Conservation (phyloP, 2,888 invertebrate species). For the Oscheius onirici region DNA sequence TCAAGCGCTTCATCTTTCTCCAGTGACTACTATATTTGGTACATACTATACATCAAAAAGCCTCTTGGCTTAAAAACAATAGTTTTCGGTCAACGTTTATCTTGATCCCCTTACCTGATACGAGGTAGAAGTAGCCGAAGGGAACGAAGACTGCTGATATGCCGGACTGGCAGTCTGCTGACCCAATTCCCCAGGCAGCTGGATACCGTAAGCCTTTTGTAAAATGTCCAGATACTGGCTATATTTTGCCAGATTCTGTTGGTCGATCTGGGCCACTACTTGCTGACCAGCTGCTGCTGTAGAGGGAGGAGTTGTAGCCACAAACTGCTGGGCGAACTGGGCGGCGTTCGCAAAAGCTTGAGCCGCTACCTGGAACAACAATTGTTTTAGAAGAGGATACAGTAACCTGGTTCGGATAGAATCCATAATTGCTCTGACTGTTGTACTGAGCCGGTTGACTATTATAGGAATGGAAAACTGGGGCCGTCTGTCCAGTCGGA, state of each 20-base stretch:
- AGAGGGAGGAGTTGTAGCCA: constrained; percentile 34
- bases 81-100: neutral
- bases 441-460: constrained; percentile 49
- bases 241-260: constrained; percentile 61
- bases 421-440: constrained; percentile 16
- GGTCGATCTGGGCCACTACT: constrained; percentile 54
- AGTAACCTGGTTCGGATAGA: constrained; percentile 32
- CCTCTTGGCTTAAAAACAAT: neutral
- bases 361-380: constrained; percentile 42
- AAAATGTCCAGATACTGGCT: constrained; percentile 63
- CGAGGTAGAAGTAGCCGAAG: constrained; percentile 36
- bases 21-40: too few relatives aligned
- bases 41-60: too few relatives aligned
- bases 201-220: constrained; percentile 60
- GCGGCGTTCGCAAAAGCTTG: constrained; percentile 41
- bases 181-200: constrained; percentile 51
- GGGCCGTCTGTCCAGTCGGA: constrained; percentile 29
- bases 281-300: neutral
- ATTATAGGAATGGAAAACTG: constrained; percentile 44
- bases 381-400: neutral
- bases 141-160: constrained; percentile 35
- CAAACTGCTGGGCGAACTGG: constrained; percentile 47
- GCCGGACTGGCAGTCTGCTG: constrained; percentile 20
- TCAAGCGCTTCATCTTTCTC: too few relatives aligned
- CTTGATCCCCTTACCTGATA: constrained; percentile 16